phyloP scores from a whole-genome alignment of 2,888 invertebrate species.

The Spisula subtruncata region DNA sequence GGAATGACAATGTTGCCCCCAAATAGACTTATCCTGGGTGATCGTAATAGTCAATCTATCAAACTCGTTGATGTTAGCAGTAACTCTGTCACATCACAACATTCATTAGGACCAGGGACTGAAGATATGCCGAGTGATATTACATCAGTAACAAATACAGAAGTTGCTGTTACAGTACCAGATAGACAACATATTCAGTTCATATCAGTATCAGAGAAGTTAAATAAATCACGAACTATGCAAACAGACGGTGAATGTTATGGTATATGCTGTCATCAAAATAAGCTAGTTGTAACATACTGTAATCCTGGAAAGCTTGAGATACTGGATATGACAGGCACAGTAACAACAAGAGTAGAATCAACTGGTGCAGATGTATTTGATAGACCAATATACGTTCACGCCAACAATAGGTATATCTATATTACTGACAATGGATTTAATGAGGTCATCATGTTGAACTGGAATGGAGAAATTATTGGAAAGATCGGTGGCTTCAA shows the following conservation, averaged over 20 bases:
- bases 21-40: not conserved
- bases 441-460: not conserved
- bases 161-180: not conserved
- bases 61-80: not conserved
- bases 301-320: not conserved
- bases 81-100: not conserved
- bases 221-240: not conserved
- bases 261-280: not conserved
- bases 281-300: not conserved
- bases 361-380: not conserved
- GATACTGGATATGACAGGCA: not conserved
- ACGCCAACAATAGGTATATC: not conserved
- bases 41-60: not conserved
- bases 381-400: not conserved
- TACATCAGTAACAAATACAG: not conserved
- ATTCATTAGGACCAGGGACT: not conserved
- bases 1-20: not conserved
- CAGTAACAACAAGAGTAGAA: not conserved
- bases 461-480: not conserved
- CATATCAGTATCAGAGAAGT: not conserved
- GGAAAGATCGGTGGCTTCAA: not conserved
- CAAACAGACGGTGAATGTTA: not conserved
- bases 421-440: not conserved
- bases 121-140: not conserved
- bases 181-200: not conserved